phyloP scores from a whole-genome alignment of 2,797 vertebrate genomes.

The Martes flavigula region DNA sequence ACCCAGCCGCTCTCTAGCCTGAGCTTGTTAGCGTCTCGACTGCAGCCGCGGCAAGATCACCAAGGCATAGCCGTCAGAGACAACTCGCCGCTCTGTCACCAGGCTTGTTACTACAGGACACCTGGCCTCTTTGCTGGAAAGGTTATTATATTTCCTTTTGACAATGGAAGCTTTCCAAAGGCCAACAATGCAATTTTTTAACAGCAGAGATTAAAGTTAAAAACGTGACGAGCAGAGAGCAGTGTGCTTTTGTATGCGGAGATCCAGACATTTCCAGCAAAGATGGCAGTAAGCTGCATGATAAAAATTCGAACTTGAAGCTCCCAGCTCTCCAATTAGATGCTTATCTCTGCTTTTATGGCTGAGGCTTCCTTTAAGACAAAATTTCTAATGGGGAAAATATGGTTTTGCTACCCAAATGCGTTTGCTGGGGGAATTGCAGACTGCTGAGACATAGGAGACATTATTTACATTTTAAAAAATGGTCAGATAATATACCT shows the following conservation, averaged over 20 bases:
- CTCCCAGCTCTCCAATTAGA: slow-evolving; percentile 66
- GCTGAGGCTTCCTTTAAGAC: slow-evolving; percentile 58
- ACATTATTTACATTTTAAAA: slow-evolving; percentile 53
- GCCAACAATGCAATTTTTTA: slow-evolving; percentile 75
- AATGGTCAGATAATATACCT: slow-evolving; percentile 61
- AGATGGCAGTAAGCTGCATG: not conserved
- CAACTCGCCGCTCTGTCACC: slow-evolving; percentile 72
- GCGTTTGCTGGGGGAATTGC: slow-evolving; percentile 49
- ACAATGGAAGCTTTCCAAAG: slow-evolving; percentile 79
- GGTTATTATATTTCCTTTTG: slow-evolving; percentile 82
- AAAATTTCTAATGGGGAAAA: slow-evolving; percentile 70
- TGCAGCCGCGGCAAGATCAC: slow-evolving; percentile 59
- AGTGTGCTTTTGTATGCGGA: slow-evolving; percentile 74
- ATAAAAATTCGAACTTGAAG: slow-evolving; percentile 53
- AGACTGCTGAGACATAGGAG: slow-evolving; percentile 30
- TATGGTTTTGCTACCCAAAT: slow-evolving; percentile 60
- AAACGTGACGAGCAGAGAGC: slow-evolving; percentile 71
- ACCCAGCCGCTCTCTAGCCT: slow-evolving; percentile 66
- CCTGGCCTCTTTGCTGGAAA: slow-evolving; percentile 74
- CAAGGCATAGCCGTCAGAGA: slow-evolving; percentile 66
- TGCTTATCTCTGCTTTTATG: slow-evolving; percentile 61
- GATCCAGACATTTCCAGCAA: slow-evolving; percentile 69
- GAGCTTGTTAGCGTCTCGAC: slow-evolving; percentile 70
- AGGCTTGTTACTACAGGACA: slow-evolving; percentile 77
- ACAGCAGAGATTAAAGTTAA: slow-evolving; percentile 79